Evolutionary conservation across 2,797 vertebrate species (phyloP).

Genomic region (Pseudochirops cupreus): DNA sequence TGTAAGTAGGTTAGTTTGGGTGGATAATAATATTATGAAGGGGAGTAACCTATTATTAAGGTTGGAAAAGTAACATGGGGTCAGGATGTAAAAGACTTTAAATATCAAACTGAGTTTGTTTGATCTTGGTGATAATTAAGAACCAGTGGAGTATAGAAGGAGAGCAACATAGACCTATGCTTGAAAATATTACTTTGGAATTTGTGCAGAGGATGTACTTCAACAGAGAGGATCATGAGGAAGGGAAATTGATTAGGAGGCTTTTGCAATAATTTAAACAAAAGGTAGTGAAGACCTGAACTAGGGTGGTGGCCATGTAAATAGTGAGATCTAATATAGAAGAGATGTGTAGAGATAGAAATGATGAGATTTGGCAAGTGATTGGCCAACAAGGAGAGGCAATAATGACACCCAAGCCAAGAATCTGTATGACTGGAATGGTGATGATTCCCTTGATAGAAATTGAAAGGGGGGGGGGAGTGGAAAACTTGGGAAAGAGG

Average conservation of each 20-base stretch:
- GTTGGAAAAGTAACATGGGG: neutral
- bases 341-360: no score
- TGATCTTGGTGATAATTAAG: neutral
- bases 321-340: neutral
- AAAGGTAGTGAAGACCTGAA: neutral
- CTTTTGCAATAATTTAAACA: neutral
- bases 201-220: neutral
- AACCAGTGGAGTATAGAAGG: neutral
- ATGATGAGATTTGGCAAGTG: neutral
- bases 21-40: neutral
- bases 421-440: no score
- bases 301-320: neutral
- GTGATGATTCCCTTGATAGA: neutral
- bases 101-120: neutral
- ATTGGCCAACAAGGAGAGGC: neutral
- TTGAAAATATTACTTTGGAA: neutral
- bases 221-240: neutral
- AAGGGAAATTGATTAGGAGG: neutral
- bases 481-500: neutral
- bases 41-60: neutral
- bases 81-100: neutral
- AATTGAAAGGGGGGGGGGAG: neutral
- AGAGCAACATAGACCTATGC: neutral
- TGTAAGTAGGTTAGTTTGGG: neutral
- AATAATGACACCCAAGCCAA: neutral